Evolutionary conservation across 2,888 invertebrate genomes (phyloP), one percentile per base, ranked within the genome.

Genomic region (Parascotia fuliginaria): DNA sequence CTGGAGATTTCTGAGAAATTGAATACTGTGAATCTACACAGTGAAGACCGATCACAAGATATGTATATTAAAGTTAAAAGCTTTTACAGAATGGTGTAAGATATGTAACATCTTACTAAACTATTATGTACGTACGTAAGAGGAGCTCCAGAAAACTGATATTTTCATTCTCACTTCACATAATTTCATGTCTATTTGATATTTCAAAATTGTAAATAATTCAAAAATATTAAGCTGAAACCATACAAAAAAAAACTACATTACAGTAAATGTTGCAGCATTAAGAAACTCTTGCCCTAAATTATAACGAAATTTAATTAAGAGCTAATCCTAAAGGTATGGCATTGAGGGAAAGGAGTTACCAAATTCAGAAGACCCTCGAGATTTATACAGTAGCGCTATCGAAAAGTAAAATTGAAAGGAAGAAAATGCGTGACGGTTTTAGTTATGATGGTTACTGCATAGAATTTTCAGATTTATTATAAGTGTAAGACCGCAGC

Each of bases 251-350:
- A 19, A n/a, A 33, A 42, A 24, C 27, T 42, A 33, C n/a, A n/a
- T n/a, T n/a, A n/a, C n/a, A n/a, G n/a, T n/a, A 42, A 27, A 42
- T 12, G n/a, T n/a, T n/a, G n/a, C 4, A 15, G 24, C 24, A 42
- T 42, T 42, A 42, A 15, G 24, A 9, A 27, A 42, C 33, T 33
- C 42, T 33, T 15, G 33, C 24, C 24, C 42, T 42, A 24, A 72
- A 74, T 77, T 73, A 75, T 63, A 68, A 66, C 54, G 58, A 55
- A 70, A 70, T 71, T 79, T 79, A 76, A 79, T 80, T 77, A 75
- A 65, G 65, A 72, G 60, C 59, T 72, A 72, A 77, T 76, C 69
- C 65, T 60, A 53, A 65, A 73, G 61, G 71, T 62, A 53, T 55
- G 49, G 45, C 49, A 62, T 66, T 67, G 58, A 60, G 43, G 24